A percentile compares a stretch with the other conserved stretches of the same genome.
phyloP scores from a whole-genome alignment of 2,888 invertebrate species.

The Stegophylla sp. region DNA sequence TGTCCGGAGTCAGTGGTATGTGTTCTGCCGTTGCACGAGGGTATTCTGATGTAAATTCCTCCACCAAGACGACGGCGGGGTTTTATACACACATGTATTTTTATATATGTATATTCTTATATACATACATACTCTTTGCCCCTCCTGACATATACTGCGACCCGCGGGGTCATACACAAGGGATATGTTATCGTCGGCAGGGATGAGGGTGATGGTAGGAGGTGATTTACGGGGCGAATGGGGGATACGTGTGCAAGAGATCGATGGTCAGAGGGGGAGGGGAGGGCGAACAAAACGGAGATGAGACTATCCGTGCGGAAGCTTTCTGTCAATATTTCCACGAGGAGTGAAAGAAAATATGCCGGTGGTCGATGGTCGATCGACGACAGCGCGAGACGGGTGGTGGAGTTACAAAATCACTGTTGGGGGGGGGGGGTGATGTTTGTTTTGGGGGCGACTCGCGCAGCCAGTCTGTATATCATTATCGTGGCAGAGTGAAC shows the following conservation, averaged over 20 bases:
- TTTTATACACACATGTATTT: neutral
- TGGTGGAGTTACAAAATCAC: neutral
- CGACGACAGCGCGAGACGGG: neutral
- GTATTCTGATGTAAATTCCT: constrained; percentile 49
- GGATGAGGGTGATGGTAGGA: neutral
- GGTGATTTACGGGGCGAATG: neutral
- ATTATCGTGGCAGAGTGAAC: no score
- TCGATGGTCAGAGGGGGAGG: no score
- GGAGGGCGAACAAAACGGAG: constrained; percentile 29
- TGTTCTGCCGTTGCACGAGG: constrained; percentile 11
- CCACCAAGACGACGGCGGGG: neutral
- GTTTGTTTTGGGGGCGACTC: constrained; percentile 2
- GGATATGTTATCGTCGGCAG: neutral
- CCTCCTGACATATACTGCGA: neutral
- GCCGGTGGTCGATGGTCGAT: neutral
- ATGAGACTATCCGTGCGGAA: constrained; percentile 48
- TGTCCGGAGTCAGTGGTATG: constrained; percentile 18
- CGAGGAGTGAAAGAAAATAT: neutral
- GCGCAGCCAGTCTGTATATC: neutral
- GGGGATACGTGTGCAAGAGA: neutral
- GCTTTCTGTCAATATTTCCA: constrained; percentile 45
- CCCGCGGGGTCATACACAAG: neutral
- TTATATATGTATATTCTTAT: no score
- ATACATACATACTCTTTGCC: neutral
- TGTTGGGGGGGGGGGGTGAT: neutral